These are phyloP conservation scores for Julus scanicus DNA, from an alignment of 2,888 invertebrate genomes.

Conservation along the genomic window DNA sequence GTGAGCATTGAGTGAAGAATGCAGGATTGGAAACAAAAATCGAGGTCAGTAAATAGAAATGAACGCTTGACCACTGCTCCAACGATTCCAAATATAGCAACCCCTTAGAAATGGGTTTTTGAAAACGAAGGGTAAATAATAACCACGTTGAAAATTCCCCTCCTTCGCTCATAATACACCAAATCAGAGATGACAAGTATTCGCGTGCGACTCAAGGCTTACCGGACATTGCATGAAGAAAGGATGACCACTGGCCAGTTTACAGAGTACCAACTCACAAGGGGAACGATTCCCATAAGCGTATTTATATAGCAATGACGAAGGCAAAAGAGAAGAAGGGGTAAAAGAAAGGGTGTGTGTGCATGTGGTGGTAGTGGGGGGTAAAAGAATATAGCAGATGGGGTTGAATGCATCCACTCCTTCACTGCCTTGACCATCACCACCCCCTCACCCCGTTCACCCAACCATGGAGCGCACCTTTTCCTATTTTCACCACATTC, in stretches of 20 bases:
- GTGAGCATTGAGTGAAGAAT: background rate
- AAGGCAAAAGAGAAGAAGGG: constrained; percentile 26
- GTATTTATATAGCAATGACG: constrained; percentile 34
- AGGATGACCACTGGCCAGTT: constrained; percentile 22
- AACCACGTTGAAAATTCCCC: background rate
- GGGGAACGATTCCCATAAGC: background rate
- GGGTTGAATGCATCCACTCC: background rate
- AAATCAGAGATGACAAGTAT: constrained; percentile 30
- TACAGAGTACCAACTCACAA: background rate
- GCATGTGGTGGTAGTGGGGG: background rate
- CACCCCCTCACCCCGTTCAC: constrained; percentile 35
- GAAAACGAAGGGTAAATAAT: constrained; percentile 34
- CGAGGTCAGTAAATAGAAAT: constrained; percentile 4
- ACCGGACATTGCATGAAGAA: constrained; percentile 39
- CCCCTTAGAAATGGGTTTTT: background rate
- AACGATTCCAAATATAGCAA: constrained; percentile 12
- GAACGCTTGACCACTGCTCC: background rate
- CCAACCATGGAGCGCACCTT: constrained; percentile 13
- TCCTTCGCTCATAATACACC: background rate
- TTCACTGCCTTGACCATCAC: too few relatives aligned
- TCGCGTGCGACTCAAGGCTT: background rate
- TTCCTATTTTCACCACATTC: background rate
- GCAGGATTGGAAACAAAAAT: background rate
- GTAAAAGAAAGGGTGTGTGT: constrained; percentile 36
- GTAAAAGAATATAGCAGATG: constrained; percentile 13